Percentiles rank a stretch among this genome's conserved stretches.
Evolutionary conservation across 2,113 vertebrate genomes (phyloP).

Genomic region (Gavialis gangeticus): DNA sequence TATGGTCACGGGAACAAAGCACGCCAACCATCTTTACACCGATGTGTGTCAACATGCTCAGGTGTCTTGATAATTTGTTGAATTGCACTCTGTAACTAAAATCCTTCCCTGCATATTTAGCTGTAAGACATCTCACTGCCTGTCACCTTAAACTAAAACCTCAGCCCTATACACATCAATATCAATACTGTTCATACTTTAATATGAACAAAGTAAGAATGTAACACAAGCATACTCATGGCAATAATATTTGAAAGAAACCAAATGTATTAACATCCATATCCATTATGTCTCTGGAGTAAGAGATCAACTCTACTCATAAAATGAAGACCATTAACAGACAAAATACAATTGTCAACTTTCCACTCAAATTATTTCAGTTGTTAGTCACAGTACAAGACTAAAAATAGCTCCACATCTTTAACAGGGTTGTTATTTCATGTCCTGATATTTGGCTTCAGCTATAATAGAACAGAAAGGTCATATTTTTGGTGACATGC

Average conservation of each 20-base stretch:
- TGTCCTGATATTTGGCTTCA: neutral
- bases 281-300: neutral
- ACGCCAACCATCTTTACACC: neutral
- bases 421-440: neutral
- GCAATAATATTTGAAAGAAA: neutral
- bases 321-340: neutral
- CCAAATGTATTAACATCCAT: neutral
- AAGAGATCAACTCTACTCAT: neutral
- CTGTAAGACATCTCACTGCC: neutral
- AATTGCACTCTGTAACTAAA: constrained; percentile 21
- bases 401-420: neutral
- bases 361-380: neutral
- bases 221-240: neutral
- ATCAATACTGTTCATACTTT: neutral
- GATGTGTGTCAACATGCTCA: neutral
- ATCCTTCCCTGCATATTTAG: neutral
- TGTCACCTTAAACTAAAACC: neutral
- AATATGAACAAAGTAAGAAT: neutral
- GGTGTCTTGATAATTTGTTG: constrained; percentile 3
- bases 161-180: neutral
- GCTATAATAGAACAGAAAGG: neutral
- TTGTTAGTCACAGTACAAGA: neutral
- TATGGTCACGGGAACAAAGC: neutral
- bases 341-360: neutral
- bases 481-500: neutral